Base-by-base conservation (phyloP, 2,113 vertebrate species). In the Lamprotornis superbus region DNA sequence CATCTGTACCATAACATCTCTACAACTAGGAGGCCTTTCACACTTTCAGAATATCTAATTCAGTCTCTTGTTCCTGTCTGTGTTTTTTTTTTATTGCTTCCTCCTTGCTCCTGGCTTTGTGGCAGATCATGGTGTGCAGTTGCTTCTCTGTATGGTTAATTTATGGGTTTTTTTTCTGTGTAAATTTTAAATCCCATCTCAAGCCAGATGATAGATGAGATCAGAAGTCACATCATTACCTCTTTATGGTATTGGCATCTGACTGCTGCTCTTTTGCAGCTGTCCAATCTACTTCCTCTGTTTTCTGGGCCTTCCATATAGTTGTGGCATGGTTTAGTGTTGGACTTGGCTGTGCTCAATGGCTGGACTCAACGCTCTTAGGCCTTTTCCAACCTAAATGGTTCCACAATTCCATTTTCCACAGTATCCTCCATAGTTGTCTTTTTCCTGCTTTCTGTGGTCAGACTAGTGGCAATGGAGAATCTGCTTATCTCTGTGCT, bases 91-190 rank as follows among this genome's bases (percentile, higher is more conserved):
- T 87, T 88, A 15, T 25, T 67, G 30, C 9, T 27, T 75, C 8
- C 10, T 82, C 14, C 30, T 83, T 79, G 46, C 20, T 70, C 15
- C 23, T 79, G 35, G 47, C 12, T 94, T 75, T 19, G 30, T 30
- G 25, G 18, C 30, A 55, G 64, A 37, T 52, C 21, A 61, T 6
- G 7, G 30, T 22, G 27, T 39, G 23, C n/a, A 52, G 3, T 28
- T 87, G 3, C 6, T 87, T 49, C 18, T 23, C 52, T 83, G 11
- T 31, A 22, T 31, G 42, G 20, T 24, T 87, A 75, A 55, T 50
- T 28, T 22, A n/a, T 15, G 6, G 3, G 0, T 0, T 4, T 39
- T 60, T 40, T 53, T 70, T 61, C 31, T 67, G 12, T 31, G 8
- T 44, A 35, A 35, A 0, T 31, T 61, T 82, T 60, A 30, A 78